Percentiles rank a stretch among this genome's conserved stretches.
phyloP scores from a whole-genome alignment of 2,113 vertebrate species.

The Eurypyga helias region DNA sequence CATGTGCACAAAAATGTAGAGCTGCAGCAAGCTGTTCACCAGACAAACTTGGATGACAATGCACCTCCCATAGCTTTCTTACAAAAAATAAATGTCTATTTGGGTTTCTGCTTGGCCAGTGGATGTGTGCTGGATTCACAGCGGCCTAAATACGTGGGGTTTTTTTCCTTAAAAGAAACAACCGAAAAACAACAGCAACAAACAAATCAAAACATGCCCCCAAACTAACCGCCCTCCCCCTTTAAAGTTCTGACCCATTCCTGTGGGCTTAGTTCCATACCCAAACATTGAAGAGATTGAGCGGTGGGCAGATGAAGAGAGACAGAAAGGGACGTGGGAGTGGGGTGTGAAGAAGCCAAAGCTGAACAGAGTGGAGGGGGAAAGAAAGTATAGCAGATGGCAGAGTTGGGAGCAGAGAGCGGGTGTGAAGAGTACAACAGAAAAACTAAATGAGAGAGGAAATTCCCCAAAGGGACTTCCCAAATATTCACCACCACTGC shows the following conservation, averaged over 20 bases:
- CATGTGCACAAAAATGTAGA: conserved; percentile 64
- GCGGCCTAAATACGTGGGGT: background rate
- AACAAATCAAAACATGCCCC: conserved; percentile 40
- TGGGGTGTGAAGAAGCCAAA: conserved; percentile 85
- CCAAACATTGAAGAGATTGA: conserved; percentile 79
- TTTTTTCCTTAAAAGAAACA: background rate
- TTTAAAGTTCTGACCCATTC: conserved; percentile 67
- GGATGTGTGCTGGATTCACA: conserved; percentile 48
- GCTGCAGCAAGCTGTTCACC: conserved; percentile 58
- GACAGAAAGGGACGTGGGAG: conserved; percentile 84
- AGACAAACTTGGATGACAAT: conserved; percentile 67
- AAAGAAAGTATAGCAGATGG: conserved; percentile 83
- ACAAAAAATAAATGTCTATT: conserved; percentile 3
- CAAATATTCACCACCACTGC: conserved; percentile 79
- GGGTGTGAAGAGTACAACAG: conserved; percentile 85
- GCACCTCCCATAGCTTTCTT: conserved; percentile 64
- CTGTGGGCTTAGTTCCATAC: conserved; percentile 71
- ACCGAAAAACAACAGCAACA: background rate
- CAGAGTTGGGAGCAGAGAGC: conserved; percentile 81
- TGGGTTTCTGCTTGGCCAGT: conserved; percentile 49
- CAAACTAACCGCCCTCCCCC: conserved; percentile 26
- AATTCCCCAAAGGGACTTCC: conserved; percentile 87
- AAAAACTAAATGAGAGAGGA: conserved; percentile 81
- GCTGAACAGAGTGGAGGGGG: conserved; percentile 82
- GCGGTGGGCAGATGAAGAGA: conserved; percentile 82